These are phyloP conservation scores for Sebastes glaucus DNA, from an alignment of 2,797 vertebrate genomes.

Conservation along the genomic window DNA sequence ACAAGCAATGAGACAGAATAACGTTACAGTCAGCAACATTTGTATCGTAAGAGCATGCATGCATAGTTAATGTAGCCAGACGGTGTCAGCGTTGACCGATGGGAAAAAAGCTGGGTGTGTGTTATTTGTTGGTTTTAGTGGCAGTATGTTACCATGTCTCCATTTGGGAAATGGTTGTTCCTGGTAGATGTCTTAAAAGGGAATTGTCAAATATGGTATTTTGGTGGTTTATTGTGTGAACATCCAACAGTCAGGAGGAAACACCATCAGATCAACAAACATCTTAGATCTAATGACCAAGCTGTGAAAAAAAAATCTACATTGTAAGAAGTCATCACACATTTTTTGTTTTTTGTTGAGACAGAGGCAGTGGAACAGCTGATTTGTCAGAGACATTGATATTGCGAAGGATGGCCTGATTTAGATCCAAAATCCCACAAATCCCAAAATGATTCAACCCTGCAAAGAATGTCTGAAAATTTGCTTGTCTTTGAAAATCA, in stretches of 20 bases:
- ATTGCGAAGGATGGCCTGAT: not conserved
- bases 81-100: not conserved
- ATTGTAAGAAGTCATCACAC: not conserved
- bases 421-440: not conserved
- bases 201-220: not conserved
- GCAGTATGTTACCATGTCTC: not conserved
- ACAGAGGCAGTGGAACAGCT: not conserved
- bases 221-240: not conserved
- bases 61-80: not conserved
- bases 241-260: not conserved
- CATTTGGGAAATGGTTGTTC: not conserved
- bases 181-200: not conserved
- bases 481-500: not conserved
- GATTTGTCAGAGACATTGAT: not conserved
- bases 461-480: not conserved
- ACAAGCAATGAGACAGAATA: not conserved
- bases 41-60: not conserved
- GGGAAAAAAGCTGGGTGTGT: not conserved
- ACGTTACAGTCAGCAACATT: not conserved
- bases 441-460: not conserved
- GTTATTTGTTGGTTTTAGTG: not conserved
- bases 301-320: not conserved
- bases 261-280: not conserved
- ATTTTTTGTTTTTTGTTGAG: not conserved
- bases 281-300: not conserved